Base-by-base conservation (phyloP, 1,140 invertebrate species). In the Xylocopa sonorina region DNA sequence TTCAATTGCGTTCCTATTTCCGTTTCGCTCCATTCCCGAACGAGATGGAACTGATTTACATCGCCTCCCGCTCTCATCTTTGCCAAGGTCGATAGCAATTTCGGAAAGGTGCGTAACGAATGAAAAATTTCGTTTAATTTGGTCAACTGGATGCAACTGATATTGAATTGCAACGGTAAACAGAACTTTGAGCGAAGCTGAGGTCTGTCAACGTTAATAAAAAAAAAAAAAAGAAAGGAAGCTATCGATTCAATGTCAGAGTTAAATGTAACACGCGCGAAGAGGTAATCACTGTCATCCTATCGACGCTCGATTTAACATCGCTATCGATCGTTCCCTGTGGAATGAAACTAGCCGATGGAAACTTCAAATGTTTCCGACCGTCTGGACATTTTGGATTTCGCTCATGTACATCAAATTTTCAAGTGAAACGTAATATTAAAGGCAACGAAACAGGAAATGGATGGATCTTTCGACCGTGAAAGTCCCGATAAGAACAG, bases 371-470 rank as follows among this genome's bases (percentile, higher is more conserved):
- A 78, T 87, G 86, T 87, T 87, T 75, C 74, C 32, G 12, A 21
- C 72, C 34, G 66, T 80, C 46, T 1, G 14, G 69, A 82, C 74
- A 85, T 87, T 79, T 83, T 58, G 34, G 21, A 46, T 85, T 76
- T 85, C 32, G 43, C 50, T 38, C 50, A 81, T n/a, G 85, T 27
- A 58, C 21, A 46, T 83, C 34, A 89, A 89, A 89, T 86, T 88
- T 72, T 78, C 80, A 84, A 89, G 88, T 89, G 10, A 69, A 84
- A 69, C 18, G 57, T 60, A 41, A 57, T n/a, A 50, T 32, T 32
- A 63, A 16, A 46, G 50, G 5, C 57, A 41, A 38, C 50, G 24
- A 55, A 55, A 41, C 16, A 55, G 16, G 27, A 32, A 10, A 84
- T 80, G 77, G 74, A 71, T 12, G 41, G 63, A 46, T 48, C 78